Base-by-base conservation (phyloP, 2,888 invertebrate genomes). In the Willowsia nigromaculata region DNA sequence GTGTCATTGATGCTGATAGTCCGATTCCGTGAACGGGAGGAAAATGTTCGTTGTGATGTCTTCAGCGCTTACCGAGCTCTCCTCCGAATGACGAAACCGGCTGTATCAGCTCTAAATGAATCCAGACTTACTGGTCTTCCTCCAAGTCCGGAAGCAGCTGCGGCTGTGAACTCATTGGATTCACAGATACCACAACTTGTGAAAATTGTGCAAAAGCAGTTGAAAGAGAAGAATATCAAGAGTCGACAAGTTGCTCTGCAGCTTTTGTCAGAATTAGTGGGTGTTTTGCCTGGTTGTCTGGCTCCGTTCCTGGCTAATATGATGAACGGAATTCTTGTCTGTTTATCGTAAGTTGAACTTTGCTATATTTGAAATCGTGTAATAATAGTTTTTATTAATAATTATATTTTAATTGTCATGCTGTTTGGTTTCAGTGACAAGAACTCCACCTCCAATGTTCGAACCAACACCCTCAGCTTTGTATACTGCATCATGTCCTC, bases 21-120 rank as follows among this genome's bases (percentile, higher is more conserved):
- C 40, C 92, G 91, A 13, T 92, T 93, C 82, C 81, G 93, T 97
- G 99, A 99, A 94, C 96, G 99, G 47, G 99, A 99, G 94, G 99
- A 99, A 94, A 99, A 99, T 94, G 99, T 99, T 0, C 99, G 99
- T 93, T 98, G 98, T 33, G 99, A 99, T 94, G 98, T 99, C 91
- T 97, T 99, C 93, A 97, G 98, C 93, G 99, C 99, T 0, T 99
- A 99, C 94, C 97, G 99, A 86, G 97, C 99, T 0, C 94, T 99
- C 53, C 94, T 99, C 91, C 96, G 97, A 90, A 99, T 99, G 93
- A 99, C 99, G 0, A 96, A 96, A 83, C 96, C 98, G 0, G 95
- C 96, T 0, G 95, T 95, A 40, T 90, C 91, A 7, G 95, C 95
- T 11, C 13, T 93, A 7, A 91, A 91, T 68, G 93, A 93, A 68